Conservation (phyloP, 2,888 invertebrate species). For the Tridacna crocea region DNA sequence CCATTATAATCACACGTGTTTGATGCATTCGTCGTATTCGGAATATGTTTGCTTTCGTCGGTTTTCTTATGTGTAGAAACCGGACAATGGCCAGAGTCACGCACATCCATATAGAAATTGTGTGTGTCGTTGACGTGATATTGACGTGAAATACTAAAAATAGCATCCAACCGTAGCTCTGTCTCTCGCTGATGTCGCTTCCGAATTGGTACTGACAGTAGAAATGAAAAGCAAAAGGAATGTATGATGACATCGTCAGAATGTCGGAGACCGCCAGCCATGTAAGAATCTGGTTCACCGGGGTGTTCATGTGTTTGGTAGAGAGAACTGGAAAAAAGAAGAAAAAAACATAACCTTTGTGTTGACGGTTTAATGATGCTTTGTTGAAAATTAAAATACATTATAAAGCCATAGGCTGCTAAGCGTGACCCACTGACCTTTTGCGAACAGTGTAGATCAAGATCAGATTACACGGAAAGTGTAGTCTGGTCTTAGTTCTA, state of each 20-base stretch:
- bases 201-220: conserved; percentile 73
- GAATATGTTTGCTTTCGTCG: conserved; percentile 89
- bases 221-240: conserved; percentile 92
- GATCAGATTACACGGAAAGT: too few relatives aligned
- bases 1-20: conserved; percentile 90
- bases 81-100: conserved; percentile 96
- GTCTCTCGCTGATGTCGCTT: conserved; percentile 68
- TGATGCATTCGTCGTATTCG: conserved; percentile 89
- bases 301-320: conserved; percentile 93
- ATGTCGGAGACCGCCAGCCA: conserved; percentile 94
- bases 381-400: too few relatives aligned
- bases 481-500: too few relatives aligned
- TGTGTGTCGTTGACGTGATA: conserved; percentile 94
- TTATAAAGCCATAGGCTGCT: too few relatives aligned
- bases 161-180: conserved; percentile 83
- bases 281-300: conserved; percentile 95
- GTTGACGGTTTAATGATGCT: too few relatives aligned
- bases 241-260: conserved; percentile 94
- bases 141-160: conserved; percentile 91
- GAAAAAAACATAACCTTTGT: not conserved
- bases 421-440: too few relatives aligned
- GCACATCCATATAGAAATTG: conserved; percentile 96
- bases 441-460: too few relatives aligned
- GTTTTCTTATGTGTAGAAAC: conserved; percentile 89
- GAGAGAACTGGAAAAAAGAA: conserved; percentile 86